Base-by-base conservation (phyloP, 92 coral and sea anemone species). In the Chrysogorgia sp. region DNA sequence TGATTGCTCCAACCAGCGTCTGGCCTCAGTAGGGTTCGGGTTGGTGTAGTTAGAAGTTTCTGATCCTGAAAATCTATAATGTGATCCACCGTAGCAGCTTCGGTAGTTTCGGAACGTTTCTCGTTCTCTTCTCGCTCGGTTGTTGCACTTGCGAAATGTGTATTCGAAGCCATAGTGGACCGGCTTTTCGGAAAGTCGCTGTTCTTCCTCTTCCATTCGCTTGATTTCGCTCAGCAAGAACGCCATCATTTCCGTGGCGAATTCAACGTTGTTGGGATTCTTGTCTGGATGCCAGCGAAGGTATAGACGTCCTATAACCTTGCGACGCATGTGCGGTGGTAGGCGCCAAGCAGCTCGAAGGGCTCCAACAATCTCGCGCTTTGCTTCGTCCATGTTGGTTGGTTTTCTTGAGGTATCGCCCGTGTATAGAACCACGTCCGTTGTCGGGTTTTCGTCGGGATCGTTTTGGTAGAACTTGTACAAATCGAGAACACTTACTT, bases 251-350 rank as follows among this genome's bases (percentile, higher is more conserved):
- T 96, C 99, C 49, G 82, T 84, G 1, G 97, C 90, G 30, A 92
- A 89, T 60, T 92, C 92, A 33, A 87, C 84, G 24, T 93, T 93
- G 59, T 72, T 45, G 2, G 93, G 88, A 33, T 96, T 96, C 82
- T 92, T 91, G 86, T 96, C 99, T 23, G 99, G 99, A 62, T 96
- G 99, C 99, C 99, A 96, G 24, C 96, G 86, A 23, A 91, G 90
- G 53, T 85, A 91, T 69, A 96, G 63, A 14, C 99, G 92, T 74
- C 92, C 88, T 31, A 90, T 75, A 26, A 92, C 99, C 61, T 92
- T 96, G 41, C 93, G 82, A 33, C 99, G 85, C 58, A 82, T 90
- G 7, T 78, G 82, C 22, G 90, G 91, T 6, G 97, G 90, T 47
- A 96, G 67, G 79, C 90, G 90, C 99, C 99, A 96, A 25, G 96